A percentile compares a stretch with the other conserved stretches of the same genome.
Conservation (phyloP, 2,797 vertebrate species). For the Chiroxiphia lanceolata region DNA sequence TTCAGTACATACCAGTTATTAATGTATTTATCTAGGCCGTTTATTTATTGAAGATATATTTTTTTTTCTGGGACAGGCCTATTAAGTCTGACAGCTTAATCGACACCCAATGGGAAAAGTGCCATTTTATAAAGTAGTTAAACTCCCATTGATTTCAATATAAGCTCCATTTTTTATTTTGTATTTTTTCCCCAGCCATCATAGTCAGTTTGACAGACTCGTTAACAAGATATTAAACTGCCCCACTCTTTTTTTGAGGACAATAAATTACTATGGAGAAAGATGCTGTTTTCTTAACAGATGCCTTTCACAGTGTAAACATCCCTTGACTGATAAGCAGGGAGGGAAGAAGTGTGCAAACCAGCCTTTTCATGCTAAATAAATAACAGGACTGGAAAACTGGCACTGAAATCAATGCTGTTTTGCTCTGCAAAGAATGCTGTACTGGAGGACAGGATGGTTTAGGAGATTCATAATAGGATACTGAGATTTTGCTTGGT, state of each 20-base stretch:
- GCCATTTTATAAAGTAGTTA: conserved; percentile 37
- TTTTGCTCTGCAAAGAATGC: conserved; percentile 2
- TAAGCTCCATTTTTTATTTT: conserved; percentile 58
- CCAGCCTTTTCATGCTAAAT: conserved; percentile 11
- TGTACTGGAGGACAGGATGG: not conserved
- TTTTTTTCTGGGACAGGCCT: conserved; percentile 60
- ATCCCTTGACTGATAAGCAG: conserved; percentile 58
- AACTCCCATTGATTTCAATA: conserved; percentile 64
- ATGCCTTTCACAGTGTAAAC: conserved; percentile 47
- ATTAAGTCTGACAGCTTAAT: conserved; percentile 70
- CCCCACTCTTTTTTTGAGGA: conserved; percentile 33
- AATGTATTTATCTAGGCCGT: conserved; percentile 44
- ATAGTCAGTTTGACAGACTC: conserved; percentile 56
- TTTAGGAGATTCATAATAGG: conserved; percentile 1
- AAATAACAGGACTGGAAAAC: conserved; percentile 25
- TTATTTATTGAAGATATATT: conserved; percentile 58
- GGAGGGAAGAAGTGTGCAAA: conserved; percentile 5
- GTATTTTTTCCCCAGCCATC: conserved; percentile 1
- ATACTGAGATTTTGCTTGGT: not conserved
- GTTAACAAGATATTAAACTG: conserved; percentile 58
- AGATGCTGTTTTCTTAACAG: conserved; percentile 51
- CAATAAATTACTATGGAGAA: conserved; percentile 40
- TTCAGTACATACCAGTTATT: conserved; percentile 19
- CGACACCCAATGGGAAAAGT: conserved; percentile 60
- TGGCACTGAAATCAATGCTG: conserved; percentile 19